phyloP scores from a whole-genome alignment of 1,140 invertebrate genomes.

The Drosophila bifasciata region DNA sequence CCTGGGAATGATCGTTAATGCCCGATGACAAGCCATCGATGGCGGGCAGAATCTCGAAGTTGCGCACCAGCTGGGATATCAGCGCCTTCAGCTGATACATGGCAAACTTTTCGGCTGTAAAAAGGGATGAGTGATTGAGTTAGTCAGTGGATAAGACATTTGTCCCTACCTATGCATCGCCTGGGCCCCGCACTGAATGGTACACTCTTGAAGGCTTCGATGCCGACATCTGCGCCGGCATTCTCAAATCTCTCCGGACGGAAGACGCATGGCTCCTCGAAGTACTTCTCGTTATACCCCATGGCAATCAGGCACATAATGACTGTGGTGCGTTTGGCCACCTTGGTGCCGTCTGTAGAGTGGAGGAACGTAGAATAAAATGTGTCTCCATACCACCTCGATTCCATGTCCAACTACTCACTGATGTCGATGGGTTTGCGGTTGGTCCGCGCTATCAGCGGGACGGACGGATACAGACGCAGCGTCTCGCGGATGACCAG shows the following conservation, averaged over 20 bases:
- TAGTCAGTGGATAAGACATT: no score
- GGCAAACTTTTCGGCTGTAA: slow-evolving; percentile 83
- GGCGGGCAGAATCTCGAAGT: slow-evolving; percentile 75
- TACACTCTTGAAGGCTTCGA: slow-evolving; percentile 85
- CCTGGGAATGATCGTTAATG: slow-evolving; percentile 72
- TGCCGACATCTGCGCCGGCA: slow-evolving; percentile 25
- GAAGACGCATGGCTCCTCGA: slow-evolving; percentile 90
- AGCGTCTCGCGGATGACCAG: slow-evolving; percentile 88
- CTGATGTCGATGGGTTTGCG: slow-evolving; percentile 86
- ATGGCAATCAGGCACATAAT: slow-evolving; percentile 80
- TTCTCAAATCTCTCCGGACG: slow-evolving; percentile 89
- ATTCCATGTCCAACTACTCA: slow-evolving; percentile 62
- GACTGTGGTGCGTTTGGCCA: slow-evolving; percentile 73
- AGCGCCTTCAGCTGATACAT: slow-evolving; percentile 84
- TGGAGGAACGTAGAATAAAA: no score
- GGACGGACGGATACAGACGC: slow-evolving; percentile 89
- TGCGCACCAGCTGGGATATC: slow-evolving; percentile 82
- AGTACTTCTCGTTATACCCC: slow-evolving; percentile 85
- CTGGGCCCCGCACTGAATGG: slow-evolving; percentile 86
- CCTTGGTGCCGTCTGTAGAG: slow-evolving; percentile 69
- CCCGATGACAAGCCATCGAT: slow-evolving; percentile 62
- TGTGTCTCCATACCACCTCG: background rate
- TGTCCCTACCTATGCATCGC: slow-evolving; percentile 68
- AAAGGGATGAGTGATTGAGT: background rate
- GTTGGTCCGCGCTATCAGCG: slow-evolving; percentile 87